These are phyloP conservation scores for Laothoe populi DNA, from an alignment of 2,888 invertebrate species.

Conservation along the genomic window DNA sequence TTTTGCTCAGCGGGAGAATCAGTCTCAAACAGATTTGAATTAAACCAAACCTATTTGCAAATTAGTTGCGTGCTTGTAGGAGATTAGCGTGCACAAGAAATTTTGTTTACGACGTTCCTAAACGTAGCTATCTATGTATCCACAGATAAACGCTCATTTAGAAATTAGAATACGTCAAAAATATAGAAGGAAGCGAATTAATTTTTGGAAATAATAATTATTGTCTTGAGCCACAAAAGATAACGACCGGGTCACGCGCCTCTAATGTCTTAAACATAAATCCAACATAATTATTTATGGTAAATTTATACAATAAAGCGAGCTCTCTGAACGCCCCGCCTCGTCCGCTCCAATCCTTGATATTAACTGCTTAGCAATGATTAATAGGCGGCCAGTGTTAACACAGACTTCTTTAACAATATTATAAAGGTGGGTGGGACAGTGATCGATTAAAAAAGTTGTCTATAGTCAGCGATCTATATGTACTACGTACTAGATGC, in stretches of 20 bases:
- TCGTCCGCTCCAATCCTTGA: slow-evolving; percentile 14
- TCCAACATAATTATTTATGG: slow-evolving; percentile 23
- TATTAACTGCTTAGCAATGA: slow-evolving; percentile 25
- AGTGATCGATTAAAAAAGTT: neutral
- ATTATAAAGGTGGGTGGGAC: neutral
- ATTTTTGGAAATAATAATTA: slow-evolving; percentile 1
- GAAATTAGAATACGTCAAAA: neutral
- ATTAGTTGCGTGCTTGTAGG: too few relatives aligned
- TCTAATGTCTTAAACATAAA: slow-evolving; percentile 16
- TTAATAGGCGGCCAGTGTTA: neutral
- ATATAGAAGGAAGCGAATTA: neutral
- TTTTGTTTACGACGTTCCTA: too few relatives aligned
- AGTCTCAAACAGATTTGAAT: too few relatives aligned
- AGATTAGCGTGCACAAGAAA: too few relatives aligned
- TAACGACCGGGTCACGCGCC: slow-evolving; percentile 14
- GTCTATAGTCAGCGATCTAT: neutral
- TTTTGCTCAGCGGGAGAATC: too few relatives aligned
- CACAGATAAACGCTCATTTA: too few relatives aligned
- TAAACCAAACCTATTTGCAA: too few relatives aligned
- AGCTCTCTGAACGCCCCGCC: neutral
- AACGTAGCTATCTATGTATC: too few relatives aligned
- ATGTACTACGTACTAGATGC: neutral
- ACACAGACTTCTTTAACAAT: neutral
- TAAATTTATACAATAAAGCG: slow-evolving; percentile 24
- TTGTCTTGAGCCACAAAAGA: slow-evolving; percentile 6